Conservation (phyloP, 2,113 vertebrate species). For the Picathartes gymnocephalus region DNA sequence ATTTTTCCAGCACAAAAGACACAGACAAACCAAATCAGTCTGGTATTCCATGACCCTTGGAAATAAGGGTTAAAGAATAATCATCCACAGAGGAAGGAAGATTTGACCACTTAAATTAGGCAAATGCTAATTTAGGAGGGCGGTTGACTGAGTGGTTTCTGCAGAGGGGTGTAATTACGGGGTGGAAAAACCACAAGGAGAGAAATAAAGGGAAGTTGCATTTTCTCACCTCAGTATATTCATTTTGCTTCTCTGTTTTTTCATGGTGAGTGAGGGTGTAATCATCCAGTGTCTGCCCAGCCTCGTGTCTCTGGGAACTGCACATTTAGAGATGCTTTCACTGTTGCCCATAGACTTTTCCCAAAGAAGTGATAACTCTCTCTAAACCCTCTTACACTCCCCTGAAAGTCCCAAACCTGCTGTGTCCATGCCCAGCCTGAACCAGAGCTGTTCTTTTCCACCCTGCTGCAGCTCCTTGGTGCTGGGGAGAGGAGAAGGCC, state of each 20-base stretch:
- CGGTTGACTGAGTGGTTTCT: neutral
- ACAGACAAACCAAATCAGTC: no score
- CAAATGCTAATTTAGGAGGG: neutral
- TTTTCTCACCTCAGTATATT: neutral
- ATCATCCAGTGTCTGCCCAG: rapidly evolving
- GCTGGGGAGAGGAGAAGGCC: neutral
- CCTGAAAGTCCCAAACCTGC: neutral
- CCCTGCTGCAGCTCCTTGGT: rapidly evolving
- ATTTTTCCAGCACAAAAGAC: neutral
- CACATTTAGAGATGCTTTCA: rapidly evolving
- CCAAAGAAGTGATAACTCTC: neutral
- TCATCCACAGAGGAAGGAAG: neutral
- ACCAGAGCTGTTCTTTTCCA: neutral
- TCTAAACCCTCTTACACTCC: no score
- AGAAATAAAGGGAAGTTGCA: neutral
- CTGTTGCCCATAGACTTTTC: neutral
- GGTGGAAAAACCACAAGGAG: neutral
- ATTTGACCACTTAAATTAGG: neutral
- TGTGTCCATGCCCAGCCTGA: neutral
- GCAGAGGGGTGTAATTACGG: rapidly evolving
- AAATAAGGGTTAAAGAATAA: neutral
- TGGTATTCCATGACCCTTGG: neutral
- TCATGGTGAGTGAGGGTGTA: rapidly evolving
- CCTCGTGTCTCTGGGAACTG: neutral
- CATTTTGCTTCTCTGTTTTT: neutral